Evolutionary conservation across 2,888 invertebrate genomes (phyloP), one percentile per base, ranked within the genome.

Genomic region (Agrochola macilenta): DNA sequence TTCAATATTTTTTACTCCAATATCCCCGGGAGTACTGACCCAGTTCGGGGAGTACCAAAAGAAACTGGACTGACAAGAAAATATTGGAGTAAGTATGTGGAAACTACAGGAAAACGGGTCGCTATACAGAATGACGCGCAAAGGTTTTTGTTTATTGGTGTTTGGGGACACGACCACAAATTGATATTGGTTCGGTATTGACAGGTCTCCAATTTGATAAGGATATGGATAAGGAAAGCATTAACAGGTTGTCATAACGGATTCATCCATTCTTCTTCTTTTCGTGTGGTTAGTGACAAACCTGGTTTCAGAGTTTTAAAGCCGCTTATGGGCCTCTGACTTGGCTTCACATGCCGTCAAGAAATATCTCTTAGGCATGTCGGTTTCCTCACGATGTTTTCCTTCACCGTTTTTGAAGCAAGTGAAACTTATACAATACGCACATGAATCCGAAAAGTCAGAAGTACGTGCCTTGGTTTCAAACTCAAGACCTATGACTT

Each of bases 21-120:
- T 79, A 87, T 79, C 57, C 85, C 81, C 81, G 17, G 14, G 69
- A 14, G 87, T 63, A 69, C 68, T 84, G 87, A 84, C 87, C 84
- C 69, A 84, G 58, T 69, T 87, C 46, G 23, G 35, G 43, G 43
- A 20, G 61, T 54, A 84, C 74, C 65, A 84, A 74, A 58, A 74
- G 43, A 72, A 69, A 87, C 39, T 69, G 65, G 39, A 72, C 68
- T 46, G 70, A 69, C 65, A 46, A 52, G 46, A 69, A 87, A 84
- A 84, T 69, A 83, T 86, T 68, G 39, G 57, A 83, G 39, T 63
- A 49, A 20, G 49, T 66, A 57, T 35, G 69, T 74, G 65, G 80
- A 72, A 83, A 83, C n/a, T 65, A 72, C 26, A 63, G n/a, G 39
- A 68, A 82, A 71, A 83, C n/a, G 23, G 23, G 12, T 61, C 52